Conservation (phyloP, 2,113 vertebrate species). For the Callionymus lyra region DNA sequence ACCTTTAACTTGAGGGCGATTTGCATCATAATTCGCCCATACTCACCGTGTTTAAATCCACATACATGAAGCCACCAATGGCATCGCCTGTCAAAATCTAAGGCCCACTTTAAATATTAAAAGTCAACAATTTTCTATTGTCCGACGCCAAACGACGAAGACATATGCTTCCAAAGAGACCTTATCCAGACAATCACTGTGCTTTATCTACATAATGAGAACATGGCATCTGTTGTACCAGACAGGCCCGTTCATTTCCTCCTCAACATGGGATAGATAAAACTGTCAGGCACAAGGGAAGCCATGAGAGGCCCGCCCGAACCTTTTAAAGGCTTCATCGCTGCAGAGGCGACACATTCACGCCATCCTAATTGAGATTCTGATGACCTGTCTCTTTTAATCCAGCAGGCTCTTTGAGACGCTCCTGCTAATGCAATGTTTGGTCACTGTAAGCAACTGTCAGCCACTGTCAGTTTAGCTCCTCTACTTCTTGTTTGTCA, state of each 20-base stretch:
- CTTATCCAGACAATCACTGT: constrained; percentile 22
- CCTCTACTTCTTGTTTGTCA: no score
- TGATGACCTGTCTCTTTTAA: constrained; percentile 44
- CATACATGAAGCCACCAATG: no score
- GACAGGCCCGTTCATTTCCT: constrained; percentile 27
- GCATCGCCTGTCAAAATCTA: no score
- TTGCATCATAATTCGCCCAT: no score
- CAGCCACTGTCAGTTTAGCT: constrained; percentile 24
- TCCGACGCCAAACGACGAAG: no score
- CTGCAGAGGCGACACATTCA: constrained; percentile 4
- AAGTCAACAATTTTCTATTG: no score
- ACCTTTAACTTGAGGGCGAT: no score
- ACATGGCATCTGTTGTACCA: constrained; percentile 26
- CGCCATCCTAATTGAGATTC: constrained; percentile 25
- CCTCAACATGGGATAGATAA: constrained; percentile 27
- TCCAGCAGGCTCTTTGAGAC: constrained; percentile 15
- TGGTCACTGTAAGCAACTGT: constrained; percentile 15
- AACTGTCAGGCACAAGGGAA: constrained; percentile 21
- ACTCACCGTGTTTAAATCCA: no score
- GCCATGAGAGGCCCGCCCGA: constrained; percentile 3
- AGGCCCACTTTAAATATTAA: no score
- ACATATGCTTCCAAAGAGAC: no score
- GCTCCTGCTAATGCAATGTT: constrained; percentile 18
- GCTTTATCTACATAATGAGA: constrained; percentile 38
- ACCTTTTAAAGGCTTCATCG: constrained; percentile 22